A percentile compares a stretch with the other conserved stretches of the same genome.
Conservation (phyloP, 2,888 invertebrate genomes). For the Anarsia innoxiella region DNA sequence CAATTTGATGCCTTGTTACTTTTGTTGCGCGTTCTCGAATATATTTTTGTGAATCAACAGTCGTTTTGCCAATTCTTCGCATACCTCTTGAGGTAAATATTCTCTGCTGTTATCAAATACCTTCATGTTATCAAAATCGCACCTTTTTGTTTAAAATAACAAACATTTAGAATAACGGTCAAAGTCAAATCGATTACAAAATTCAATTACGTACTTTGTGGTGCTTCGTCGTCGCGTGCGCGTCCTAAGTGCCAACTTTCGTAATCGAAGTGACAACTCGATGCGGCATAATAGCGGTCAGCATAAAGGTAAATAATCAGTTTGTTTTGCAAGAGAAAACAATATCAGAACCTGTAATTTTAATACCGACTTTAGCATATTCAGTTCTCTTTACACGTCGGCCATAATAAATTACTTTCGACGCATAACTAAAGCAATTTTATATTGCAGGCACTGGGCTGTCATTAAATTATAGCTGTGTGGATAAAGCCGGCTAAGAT, state of each 20-base stretch:
- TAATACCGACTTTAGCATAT: too few species aligned
- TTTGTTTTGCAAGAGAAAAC: conserved; percentile 30
- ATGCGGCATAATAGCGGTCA: conserved; percentile 30
- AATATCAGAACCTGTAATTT: conserved; percentile 15
- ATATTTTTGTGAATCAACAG: conserved; percentile 1
- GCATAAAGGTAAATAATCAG: conserved; percentile 34
- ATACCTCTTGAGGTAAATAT: too few species aligned
- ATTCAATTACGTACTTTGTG: conserved; percentile 14
- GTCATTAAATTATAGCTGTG: too few species aligned
- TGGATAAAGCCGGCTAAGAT: too few species aligned
- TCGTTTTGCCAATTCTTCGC: too few species aligned
- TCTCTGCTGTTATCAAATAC: too few species aligned
- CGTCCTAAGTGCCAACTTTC: conserved; percentile 32
- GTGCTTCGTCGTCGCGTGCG: conserved; percentile 28
- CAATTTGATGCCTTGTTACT: conserved; percentile 26
- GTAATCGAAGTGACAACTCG: conserved; percentile 43
- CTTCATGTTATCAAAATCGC: too few species aligned
- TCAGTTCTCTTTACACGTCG: too few species aligned
- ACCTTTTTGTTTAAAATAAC: too few species aligned
- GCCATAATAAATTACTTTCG: too few species aligned
- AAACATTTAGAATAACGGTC: not conserved
- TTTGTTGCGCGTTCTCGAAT: conserved; percentile 9
- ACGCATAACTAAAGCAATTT: too few species aligned
- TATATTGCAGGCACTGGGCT: too few species aligned
- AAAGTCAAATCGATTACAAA: conserved; percentile 4